Evolutionary conservation across 2,888 invertebrate genomes (phyloP).

Genomic region (Imbricaverruca yamaguchii): DNA sequence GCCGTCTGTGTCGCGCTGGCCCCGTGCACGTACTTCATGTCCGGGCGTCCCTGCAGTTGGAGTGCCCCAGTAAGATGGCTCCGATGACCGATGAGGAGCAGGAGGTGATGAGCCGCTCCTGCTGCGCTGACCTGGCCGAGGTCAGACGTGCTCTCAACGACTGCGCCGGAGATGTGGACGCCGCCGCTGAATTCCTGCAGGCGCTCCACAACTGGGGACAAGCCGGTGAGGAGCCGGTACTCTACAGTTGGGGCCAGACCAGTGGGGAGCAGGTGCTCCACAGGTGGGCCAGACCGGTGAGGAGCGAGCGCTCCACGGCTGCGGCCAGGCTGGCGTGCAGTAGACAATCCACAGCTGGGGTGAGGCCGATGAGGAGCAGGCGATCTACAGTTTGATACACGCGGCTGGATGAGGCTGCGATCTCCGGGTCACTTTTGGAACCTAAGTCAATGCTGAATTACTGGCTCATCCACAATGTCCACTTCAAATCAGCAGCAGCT

Average conservation of each 20-base stretch:
- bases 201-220: constrained; percentile 1
- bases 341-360: no score
- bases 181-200: not conserved
- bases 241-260: not conserved
- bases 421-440: no score
- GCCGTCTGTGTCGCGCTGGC: no score
- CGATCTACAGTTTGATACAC: no score
- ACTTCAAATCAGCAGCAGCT: no score
- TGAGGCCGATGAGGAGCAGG: no score
- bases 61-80: not conserved
- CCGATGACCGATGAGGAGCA: not conserved
- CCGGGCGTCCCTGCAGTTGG: not conserved
- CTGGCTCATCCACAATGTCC: no score
- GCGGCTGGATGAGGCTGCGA: no score
- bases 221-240: not conserved
- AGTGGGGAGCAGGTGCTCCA: not conserved
- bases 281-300: not conserved
- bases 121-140: not conserved
- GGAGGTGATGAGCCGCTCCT: not conserved
- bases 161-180: constrained; percentile 4
- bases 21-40: not conserved
- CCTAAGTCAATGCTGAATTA: no score
- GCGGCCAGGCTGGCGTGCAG: no score
- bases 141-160: constrained; percentile 1
- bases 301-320: no score